Percentiles rank a stretch among this genome's conserved stretches.
These are phyloP conservation scores for Grallaria varia DNA, from an alignment of 2,113 vertebrate species.

Conservation along the genomic window DNA sequence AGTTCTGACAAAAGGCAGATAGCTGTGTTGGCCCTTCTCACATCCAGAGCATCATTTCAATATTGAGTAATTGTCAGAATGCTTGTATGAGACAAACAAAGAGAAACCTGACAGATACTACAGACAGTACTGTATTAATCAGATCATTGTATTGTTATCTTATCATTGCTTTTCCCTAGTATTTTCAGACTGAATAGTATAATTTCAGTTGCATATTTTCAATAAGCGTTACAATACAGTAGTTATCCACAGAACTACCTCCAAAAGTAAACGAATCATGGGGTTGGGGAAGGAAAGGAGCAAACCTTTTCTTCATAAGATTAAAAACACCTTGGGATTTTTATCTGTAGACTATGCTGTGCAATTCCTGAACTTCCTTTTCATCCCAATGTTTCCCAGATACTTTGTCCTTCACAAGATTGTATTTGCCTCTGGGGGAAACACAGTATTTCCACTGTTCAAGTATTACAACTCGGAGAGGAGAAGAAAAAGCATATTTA, in stretches of 20 bases:
- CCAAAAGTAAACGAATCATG: not conserved
- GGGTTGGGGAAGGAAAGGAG: not conserved
- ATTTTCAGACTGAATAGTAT: not conserved
- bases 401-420: not conserved
- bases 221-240: not conserved
- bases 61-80: not conserved
- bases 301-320: not conserved
- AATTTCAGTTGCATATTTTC: not conserved
- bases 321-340: not conserved
- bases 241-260: not conserved
- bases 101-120: not conserved
- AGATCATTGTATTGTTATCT: not conserved
- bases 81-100: fast-evolving
- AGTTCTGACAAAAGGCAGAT: not conserved
- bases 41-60: not conserved
- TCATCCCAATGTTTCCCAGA: not conserved
- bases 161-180: not conserved
- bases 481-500: not conserved
- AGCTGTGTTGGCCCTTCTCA: not conserved
- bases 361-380: not conserved
- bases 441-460: not conserved
- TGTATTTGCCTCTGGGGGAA: not conserved
- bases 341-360: not conserved
- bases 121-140: not conserved
- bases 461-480: not conserved